Percentiles rank a stretch among this genome's conserved stretches.
Conservation (phyloP, 2,113 vertebrate species). For the Sorex araneus region DNA sequence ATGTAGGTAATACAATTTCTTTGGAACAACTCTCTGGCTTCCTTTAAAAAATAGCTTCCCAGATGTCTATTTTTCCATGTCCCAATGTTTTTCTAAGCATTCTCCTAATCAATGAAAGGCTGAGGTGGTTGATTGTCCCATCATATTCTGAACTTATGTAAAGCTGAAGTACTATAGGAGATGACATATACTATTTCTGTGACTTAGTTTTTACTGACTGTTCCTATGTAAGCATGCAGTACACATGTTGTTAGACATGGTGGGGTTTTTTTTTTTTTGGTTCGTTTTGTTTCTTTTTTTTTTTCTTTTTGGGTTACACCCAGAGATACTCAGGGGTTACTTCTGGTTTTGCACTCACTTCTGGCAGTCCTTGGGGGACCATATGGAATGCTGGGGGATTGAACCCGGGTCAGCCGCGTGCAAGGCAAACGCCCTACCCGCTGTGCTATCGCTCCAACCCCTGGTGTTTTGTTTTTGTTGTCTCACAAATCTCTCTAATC, state of each 20-base stretch:
- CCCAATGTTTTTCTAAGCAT: background rate
- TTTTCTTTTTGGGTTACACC: no score
- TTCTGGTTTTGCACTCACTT: no score
- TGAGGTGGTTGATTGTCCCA: background rate
- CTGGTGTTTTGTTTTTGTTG: background rate
- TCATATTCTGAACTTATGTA: background rate
- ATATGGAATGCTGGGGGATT: no score
- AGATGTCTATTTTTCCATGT: background rate
- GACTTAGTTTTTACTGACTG: background rate
- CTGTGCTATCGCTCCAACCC: no score
- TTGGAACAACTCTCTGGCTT: background rate
- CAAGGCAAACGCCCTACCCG: no score
- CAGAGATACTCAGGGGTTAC: no score
- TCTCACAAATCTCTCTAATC: background rate
- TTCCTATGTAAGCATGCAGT: background rate
- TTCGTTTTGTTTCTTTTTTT: no score
- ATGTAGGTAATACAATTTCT: background rate
- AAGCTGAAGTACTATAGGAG: background rate
- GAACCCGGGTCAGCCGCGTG: no score
- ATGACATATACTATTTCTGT: background rate
- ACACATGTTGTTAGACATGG: background rate
- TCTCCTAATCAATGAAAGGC: background rate
- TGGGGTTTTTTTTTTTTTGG: background rate
- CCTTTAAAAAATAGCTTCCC: background rate
- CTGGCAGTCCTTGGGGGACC: no score